Conservation (phyloP, 2,797 vertebrate genomes). For the Petrocephalus schoutedeni region DNA sequence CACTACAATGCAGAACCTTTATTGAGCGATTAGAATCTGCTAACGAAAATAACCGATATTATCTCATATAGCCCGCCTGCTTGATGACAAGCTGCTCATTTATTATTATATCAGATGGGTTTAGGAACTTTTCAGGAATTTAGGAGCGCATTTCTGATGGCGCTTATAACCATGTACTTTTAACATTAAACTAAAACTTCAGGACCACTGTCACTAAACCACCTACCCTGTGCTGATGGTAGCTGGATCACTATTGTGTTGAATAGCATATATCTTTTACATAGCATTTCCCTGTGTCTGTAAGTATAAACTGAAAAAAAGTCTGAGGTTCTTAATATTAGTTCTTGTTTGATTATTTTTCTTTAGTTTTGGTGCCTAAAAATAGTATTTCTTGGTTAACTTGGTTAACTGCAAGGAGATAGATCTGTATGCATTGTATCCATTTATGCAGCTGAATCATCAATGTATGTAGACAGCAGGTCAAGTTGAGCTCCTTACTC, state of each 20-base stretch:
- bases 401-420: background rate
- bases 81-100: background rate
- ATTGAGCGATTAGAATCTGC: slow-evolving; percentile 21
- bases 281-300: background rate
- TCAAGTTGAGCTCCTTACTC: background rate
- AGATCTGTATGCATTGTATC: background rate
- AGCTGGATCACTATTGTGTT: background rate
- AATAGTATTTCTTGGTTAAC: background rate
- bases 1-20: slow-evolving; percentile 23
- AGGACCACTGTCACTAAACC: background rate
- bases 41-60: background rate
- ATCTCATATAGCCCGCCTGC: background rate
- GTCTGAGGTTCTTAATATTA: background rate
- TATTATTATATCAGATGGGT: background rate
- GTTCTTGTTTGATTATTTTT: background rate
- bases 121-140: background rate
- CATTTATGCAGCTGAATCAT: background rate
- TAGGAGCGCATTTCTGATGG: background rate
- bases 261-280: background rate
- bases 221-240: background rate
- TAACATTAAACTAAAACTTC: background rate
- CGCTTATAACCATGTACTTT: background rate
- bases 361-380: background rate
- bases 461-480: background rate
- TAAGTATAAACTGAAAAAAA: background rate